Percentiles rank a stretch among this genome's conserved stretches.
Conservation (phyloP, 2,888 invertebrate species). For the Spisula subtruncata region DNA sequence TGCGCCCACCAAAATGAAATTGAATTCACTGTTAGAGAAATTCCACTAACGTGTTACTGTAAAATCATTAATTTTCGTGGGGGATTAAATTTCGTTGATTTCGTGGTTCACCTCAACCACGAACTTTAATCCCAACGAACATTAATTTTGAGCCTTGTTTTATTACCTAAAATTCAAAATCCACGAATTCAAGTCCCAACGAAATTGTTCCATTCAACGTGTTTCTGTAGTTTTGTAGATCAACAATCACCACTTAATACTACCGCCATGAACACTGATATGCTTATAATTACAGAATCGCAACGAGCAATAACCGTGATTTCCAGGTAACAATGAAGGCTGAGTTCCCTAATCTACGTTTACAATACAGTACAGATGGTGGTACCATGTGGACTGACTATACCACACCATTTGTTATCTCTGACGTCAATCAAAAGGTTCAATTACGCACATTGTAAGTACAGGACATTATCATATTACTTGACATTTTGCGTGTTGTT, state of each 20-base stretch:
- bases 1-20: neutral
- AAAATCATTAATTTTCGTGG: no score
- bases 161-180: no score
- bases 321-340: slow-evolving; percentile 63
- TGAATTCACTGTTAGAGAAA: neutral
- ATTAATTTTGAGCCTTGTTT: no score
- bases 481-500: no score
- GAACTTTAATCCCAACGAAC: no score
- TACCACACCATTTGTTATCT: slow-evolving; percentile 48
- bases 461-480: no score
- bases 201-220: no score
- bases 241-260: no score
- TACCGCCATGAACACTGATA: neutral
- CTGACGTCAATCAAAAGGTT: slow-evolving; percentile 56
- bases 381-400: slow-evolving; percentile 59
- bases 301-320: slow-evolving; percentile 57
- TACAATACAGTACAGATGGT: slow-evolving; percentile 77
- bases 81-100: no score
- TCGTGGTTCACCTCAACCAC: no score
- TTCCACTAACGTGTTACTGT: neutral
- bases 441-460: slow-evolving; percentile 65
- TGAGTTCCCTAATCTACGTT: slow-evolving; percentile 74
- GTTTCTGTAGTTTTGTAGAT: no score
- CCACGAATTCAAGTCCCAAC: no score
- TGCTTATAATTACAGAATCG: slow-evolving; percentile 41